Evolutionary conservation across 2,113 vertebrate genomes (phyloP), one percentile per base, ranked within the genome.

Genomic region (Boleophthalmus pectinirostris): DNA sequence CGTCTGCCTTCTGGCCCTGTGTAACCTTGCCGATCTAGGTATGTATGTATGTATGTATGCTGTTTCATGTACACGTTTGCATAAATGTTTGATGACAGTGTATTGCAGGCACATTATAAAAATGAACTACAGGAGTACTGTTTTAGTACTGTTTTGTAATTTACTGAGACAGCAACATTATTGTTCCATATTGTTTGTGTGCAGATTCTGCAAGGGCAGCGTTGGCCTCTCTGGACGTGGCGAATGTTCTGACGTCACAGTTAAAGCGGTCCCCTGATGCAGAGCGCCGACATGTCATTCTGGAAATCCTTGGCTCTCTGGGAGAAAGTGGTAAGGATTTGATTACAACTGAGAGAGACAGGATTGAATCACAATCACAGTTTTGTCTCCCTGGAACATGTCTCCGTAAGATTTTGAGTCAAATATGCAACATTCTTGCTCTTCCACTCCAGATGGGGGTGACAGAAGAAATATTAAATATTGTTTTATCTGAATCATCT

Each of bases 11-110:
- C 68, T 96, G 92, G 96, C 95, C 12, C 87, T 97, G 76, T 95
- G 93, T 73, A 96, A 95, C 72, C 92, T 97, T 51, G 95, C 94
- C 73, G 95, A 96, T 43, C 90, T 97, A 78, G 95, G 96, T 97
- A 79, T 13, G 9, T 35, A 24, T 43, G 21, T 53, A 13, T 29
- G 29, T 29, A 29, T 29, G 29, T 29, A 29, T 13, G 1, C 21
- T n/a, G 53, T 21, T 21, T 21, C 53, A 56, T 21, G 9, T n/a
- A 49, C 1, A 20, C 9, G 0, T 56, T 56, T 56, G 20, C 3
- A 51, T 3, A 18, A 20, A 20, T 51, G 49, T 6, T 20, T 49
- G 47, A 49, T 16, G 15, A 20, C 18, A 18, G 4, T 18, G 16
- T 51, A 51, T 51, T 51, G 49, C 5, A 51, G 2, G 2, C 16